phyloP scores from a whole-genome alignment of 1,140 invertebrate genomes.

The Ephestia elutella region DNA sequence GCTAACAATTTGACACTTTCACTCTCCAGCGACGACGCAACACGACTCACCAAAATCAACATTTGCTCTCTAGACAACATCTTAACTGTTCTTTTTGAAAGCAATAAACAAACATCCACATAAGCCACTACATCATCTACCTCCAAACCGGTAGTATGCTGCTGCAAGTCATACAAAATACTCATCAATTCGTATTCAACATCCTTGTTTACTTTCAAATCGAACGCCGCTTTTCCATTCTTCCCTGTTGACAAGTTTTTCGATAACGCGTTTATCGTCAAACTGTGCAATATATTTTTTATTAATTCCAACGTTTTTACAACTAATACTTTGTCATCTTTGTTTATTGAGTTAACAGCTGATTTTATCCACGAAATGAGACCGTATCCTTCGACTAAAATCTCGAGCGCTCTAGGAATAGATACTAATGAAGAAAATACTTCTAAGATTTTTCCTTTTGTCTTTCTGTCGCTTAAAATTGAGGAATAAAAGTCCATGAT shows the following conservation, averaged over 20 bases:
- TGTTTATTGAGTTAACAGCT: slow-evolving; percentile 37
- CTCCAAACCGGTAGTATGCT: slow-evolving; percentile 32
- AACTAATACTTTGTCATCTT: slow-evolving; percentile 39
- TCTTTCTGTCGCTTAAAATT: slow-evolving; percentile 64
- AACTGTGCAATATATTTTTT: slow-evolving; percentile 44
- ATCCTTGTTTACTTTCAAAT: slow-evolving; percentile 54
- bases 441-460: slow-evolving; percentile 78
- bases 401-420: slow-evolving; percentile 76
- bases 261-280: slow-evolving; percentile 34
- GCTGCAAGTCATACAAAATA: slow-evolving; percentile 40
- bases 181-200: slow-evolving; percentile 49
- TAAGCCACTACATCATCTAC: slow-evolving; percentile 39
- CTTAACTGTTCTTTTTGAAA: slow-evolving; percentile 52
- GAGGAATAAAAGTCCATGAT: slow-evolving; percentile 74
- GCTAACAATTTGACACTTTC: slow-evolving; percentile 37
- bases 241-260: slow-evolving; percentile 30
- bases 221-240: slow-evolving; percentile 29
- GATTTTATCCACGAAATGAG: slow-evolving; percentile 77
- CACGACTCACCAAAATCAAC: slow-evolving; percentile 37
- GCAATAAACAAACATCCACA: slow-evolving; percentile 36
- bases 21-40: slow-evolving; percentile 20
- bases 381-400: slow-evolving; percentile 78
- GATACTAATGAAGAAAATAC: slow-evolving; percentile 76
- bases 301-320: slow-evolving; percentile 35
- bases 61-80: slow-evolving; percentile 51